Evolutionary conservation across 2,888 invertebrate species (phyloP), one percentile per base, ranked within the genome.

Genomic region (Shargacucullia verbasci): DNA sequence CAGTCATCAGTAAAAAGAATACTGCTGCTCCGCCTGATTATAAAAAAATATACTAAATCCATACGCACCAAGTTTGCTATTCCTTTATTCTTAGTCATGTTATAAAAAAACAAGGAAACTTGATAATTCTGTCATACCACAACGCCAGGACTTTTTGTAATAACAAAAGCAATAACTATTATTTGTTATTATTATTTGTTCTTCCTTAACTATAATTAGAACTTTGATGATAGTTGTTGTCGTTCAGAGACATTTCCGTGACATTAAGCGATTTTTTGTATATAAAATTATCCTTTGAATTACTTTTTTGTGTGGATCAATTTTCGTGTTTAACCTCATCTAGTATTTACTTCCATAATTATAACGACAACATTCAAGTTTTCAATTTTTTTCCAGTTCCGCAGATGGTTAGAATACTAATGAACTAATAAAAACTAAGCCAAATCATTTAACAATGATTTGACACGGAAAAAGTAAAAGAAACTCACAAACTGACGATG

Each of bases 151-250:
- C 49, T 39, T 64, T 50, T 60, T 33, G 46, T 53, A 57, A 59
- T 68, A 56, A 64, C 40, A 37, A 27, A 39, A 37, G 37, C 40
- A 45, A 60, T 72, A 43, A 55, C 59, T 45, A 50, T 70, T 29
- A 27, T 7, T 27, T 27, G 3, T 70, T 57, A 67, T 45, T 67
- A 25, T 59, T 66, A 63, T 56, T 27, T 38, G 44, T 53, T 62
- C 34, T 50, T 66, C 14, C 41, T 37, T 14, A 49, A 43, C 4
- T 27, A 40, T 54, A 53, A 64, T 56, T 47, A 47, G 33, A 40
- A 41, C 9, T 31, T 38, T 41, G 35, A 43, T 34, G 35, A 46
- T 49, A 29, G 33, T 20, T 29, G 10, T 43, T n/a, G 8, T 45
- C 46, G 25, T 53, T 48, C 43, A 12, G 38, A 39, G 38, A 33